A percentile compares a stretch with the other conserved stretches of the same genome.
phyloP scores from a whole-genome alignment of 2,888 invertebrate species.

The Apamea epomidion region DNA sequence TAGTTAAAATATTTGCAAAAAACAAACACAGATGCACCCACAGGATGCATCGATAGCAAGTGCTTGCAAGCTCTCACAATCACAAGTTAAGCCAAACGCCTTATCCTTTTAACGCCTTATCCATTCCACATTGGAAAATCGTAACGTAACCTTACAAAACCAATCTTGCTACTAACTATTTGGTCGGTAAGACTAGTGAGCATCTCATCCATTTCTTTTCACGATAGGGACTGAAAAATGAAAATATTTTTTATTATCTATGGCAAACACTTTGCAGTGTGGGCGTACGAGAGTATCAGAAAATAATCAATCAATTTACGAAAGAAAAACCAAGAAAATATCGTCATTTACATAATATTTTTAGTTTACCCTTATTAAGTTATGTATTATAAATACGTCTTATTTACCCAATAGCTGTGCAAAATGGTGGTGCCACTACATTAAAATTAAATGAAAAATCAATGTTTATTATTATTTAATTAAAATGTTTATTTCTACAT shows the following conservation, averaged over 20 bases:
- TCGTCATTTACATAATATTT: conserved; percentile 42
- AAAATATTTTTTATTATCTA: conserved; percentile 42
- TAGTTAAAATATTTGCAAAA: background rate
- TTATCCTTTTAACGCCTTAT: background rate
- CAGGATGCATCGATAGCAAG: background rate
- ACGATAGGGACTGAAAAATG: background rate
- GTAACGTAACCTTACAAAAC: background rate
- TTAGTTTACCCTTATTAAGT: conserved; percentile 34
- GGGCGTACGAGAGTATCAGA: conserved; percentile 66
- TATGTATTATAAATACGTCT: conserved; percentile 41
- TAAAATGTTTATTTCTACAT: conserved; percentile 57
- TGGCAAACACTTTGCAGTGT: conserved; percentile 66
- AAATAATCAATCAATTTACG: conserved; percentile 66
- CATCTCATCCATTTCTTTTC: conserved; percentile 16
- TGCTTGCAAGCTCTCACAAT: background rate
- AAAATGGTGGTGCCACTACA: conserved; percentile 49
- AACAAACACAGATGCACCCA: background rate
- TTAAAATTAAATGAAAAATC: conserved; percentile 50
- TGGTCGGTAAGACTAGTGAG: background rate
- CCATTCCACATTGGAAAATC: background rate
- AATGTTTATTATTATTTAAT: conserved; percentile 67
- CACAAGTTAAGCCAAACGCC: background rate
- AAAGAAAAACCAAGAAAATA: conserved; percentile 59
- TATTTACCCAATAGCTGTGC: conserved; percentile 28
- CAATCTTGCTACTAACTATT: background rate